phyloP scores from a whole-genome alignment of 2,888 invertebrate genomes.

The Heliconius cydno region DNA sequence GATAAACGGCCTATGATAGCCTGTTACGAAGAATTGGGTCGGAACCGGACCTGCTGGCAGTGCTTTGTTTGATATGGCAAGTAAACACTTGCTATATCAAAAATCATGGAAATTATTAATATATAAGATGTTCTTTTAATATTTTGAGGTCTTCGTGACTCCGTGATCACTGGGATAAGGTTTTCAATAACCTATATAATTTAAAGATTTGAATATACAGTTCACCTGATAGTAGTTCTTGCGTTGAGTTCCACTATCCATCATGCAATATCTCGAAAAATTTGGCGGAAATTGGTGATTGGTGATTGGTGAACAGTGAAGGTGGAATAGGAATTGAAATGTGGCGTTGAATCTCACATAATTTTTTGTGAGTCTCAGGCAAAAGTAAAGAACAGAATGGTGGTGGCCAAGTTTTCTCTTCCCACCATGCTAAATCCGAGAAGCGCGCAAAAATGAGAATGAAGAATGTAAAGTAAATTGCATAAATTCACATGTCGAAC shows the following conservation, averaged over 20 bases:
- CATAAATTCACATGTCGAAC: not conserved
- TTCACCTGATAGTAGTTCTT: no score
- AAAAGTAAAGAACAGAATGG: not conserved
- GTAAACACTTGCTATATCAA: no score
- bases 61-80: conserved; percentile 35
- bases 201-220: no score
- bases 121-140: not conserved
- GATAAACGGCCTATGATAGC: conserved; percentile 60
- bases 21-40: conserved; percentile 59
- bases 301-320: no score
- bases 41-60: conserved; percentile 58
- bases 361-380: not conserved
- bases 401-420: not conserved
- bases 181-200: no score
- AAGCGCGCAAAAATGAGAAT: not conserved
- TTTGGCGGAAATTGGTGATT: no score
- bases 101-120: not conserved
- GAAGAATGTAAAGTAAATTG: not conserved
- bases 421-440: not conserved
- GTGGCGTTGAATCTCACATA: no score
- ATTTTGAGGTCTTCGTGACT: not conserved
- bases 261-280: no score
- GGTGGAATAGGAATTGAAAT: no score
- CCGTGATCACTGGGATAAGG: no score
- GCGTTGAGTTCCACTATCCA: no score